A percentile compares a stretch with the other conserved stretches of the same genome.
Conservation (phyloP, 2,797 vertebrate genomes). For the Phoebastria nigripes region DNA sequence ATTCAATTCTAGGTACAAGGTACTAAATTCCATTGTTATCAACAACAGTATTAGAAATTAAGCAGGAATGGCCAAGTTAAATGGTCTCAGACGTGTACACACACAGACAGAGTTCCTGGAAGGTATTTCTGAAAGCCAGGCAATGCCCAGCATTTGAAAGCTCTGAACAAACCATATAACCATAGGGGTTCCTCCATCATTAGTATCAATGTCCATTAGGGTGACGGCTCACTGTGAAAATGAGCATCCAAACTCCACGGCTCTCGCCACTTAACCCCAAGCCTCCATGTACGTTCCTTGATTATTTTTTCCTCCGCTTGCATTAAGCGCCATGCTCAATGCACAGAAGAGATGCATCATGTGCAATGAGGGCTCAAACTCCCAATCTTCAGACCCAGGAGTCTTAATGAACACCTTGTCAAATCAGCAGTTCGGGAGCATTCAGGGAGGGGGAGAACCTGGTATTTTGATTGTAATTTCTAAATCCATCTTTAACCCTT, state of each 20-base stretch:
- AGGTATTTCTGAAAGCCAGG: neutral
- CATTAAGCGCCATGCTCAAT: neutral
- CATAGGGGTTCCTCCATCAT: conserved; percentile 35
- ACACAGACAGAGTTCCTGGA: neutral
- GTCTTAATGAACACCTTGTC: neutral
- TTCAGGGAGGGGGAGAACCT: neutral
- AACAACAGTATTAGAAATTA: neutral
- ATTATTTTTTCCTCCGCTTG: neutral
- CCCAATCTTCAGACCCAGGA: neutral
- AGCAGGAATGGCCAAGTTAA: neutral
- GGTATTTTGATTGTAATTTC: neutral
- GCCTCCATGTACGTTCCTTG: neutral
- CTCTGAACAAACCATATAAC: conserved; percentile 29
- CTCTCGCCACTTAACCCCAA: conserved; percentile 36
- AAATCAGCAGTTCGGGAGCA: neutral
- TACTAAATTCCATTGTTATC: neutral
- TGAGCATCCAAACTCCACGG: conserved; percentile 3
- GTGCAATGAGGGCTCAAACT: neutral
- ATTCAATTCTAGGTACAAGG: neutral
- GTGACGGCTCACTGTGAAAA: conserved; percentile 55
- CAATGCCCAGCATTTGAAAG: neutral
- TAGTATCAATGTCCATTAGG: conserved; percentile 62
- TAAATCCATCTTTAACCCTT: neutral
- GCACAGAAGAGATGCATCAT: neutral
- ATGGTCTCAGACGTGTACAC: neutral